These are phyloP conservation scores for Steatocranus sp. DNA, from an alignment of 2,797 vertebrate species.

Conservation along the genomic window DNA sequence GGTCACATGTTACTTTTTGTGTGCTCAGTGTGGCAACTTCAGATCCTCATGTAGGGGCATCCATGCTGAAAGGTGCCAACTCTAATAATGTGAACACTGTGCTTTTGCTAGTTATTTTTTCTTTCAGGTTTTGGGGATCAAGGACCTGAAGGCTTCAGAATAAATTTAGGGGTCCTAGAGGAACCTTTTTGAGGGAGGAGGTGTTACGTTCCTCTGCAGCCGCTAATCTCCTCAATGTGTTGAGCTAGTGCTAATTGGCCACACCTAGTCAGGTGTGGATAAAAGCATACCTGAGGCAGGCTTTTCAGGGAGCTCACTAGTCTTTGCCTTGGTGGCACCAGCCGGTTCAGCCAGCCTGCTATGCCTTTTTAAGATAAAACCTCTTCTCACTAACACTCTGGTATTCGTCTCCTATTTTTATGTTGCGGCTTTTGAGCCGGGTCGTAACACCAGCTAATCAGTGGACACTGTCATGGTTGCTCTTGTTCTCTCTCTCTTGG, in stretches of 20 bases:
- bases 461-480: not conserved
- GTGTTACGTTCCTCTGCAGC: no score
- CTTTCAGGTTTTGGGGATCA: no score
- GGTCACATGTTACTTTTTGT: no score
- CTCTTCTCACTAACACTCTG: not conserved
- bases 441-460: not conserved
- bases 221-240: not conserved
- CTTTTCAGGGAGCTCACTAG: not conserved
- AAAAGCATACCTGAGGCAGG: not conserved
- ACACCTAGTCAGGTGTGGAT: not conserved
- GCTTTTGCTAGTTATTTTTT: no score
- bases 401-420: not conserved
- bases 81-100: no score
- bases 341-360: not conserved
- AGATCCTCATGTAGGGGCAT: no score
- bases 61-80: no score
- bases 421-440: accelerated
- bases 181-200: no score
- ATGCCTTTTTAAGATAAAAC: not conserved
- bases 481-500: not conserved
- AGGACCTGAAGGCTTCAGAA: no score
- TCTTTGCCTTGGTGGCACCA: not conserved
- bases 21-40: no score
- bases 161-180: no score
- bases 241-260: no score